phyloP scores from a whole-genome alignment of 2,888 invertebrate species.

The Fragum fragum region DNA sequence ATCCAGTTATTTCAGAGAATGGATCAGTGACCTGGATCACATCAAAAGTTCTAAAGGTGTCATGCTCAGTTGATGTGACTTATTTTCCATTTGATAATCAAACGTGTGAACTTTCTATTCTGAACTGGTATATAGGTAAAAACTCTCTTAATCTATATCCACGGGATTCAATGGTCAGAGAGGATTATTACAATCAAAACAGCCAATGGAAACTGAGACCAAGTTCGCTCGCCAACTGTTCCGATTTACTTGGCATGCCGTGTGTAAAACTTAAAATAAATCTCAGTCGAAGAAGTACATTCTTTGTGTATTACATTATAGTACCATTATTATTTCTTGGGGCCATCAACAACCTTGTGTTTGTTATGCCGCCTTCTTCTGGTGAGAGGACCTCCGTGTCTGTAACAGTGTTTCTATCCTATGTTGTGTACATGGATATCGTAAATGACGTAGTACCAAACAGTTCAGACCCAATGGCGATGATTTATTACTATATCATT shows the following conservation, averaged over 20 bases:
- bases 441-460: slow-evolving; percentile 55
- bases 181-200: slow-evolving; percentile 26
- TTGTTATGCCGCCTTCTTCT: slow-evolving; percentile 52
- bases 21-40: slow-evolving; percentile 33
- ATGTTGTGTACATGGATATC: slow-evolving; percentile 57
- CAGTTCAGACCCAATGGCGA: slow-evolving; percentile 52
- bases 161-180: neutral
- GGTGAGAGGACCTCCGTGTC: slow-evolving; percentile 55
- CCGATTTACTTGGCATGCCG: neutral
- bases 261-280: slow-evolving; percentile 20
- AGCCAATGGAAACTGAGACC: slow-evolving; percentile 35
- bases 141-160: slow-evolving; percentile 10
- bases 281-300: slow-evolving; percentile 35
- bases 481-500: slow-evolving; percentile 53
- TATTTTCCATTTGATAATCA: slow-evolving; percentile 57
- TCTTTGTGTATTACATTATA: slow-evolving; percentile 52
- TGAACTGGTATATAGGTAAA: neutral
- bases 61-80: slow-evolving; percentile 50
- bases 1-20: slow-evolving; percentile 17
- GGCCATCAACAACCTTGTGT: slow-evolving; percentile 46
- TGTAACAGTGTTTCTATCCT: slow-evolving; percentile 55
- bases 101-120: slow-evolving; percentile 28
- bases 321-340: slow-evolving; percentile 47
- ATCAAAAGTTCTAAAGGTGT: slow-evolving; percentile 29
- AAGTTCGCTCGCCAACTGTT: too few species aligned